Base-by-base conservation (phyloP, 2,888 invertebrate genomes). In the Mactromeris polynyma region DNA sequence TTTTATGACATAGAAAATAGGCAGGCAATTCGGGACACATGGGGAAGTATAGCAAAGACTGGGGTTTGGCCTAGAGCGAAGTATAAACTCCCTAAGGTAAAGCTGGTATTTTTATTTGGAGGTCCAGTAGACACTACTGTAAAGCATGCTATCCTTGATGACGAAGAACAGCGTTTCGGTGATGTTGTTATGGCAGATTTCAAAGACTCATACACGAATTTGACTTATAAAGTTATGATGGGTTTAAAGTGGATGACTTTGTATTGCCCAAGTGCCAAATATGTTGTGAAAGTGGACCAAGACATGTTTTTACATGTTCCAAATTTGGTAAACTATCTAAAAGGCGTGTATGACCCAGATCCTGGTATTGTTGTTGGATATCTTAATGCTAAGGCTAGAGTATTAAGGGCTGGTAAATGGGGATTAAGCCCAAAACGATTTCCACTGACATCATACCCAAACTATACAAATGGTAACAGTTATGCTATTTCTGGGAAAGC, bases 161-260 rank as follows among this genome's bases (percentile, higher is more conserved):
- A 84, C n/a, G 84, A 84, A 46, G 31, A 46, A 21, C 6, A 36
- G 1, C 42, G 77, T 51, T 84, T 38, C n/a, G 78, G 78, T n/a
- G 84, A 84, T 26, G 33, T 84, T 38, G 54, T 78, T 11, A 46
- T 40, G 36, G 84, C 78, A 6, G 84, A 78, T 14, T 84, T 78
- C 51, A 78, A 54, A n/a, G 84, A 84, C 14, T 73, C 84, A 36
- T 84, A 84, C 38, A 17, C n/a, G 17, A 84, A 84, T 77, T 84
- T 84, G 54, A 84, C 84, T 21, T 73, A 77, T 38, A 84, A 84
- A 78, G 84, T 84, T 7, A 84, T 84, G 84, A 84, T 84, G 84
- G 84, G 84, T 9, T 78, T 84, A 38, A 84, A 84, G 54, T 84
- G 84, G 84, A 78, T 78, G 21, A 33, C 36, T 1, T 54, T 36